phyloP scores from a whole-genome alignment of 2,888 invertebrate species.

The Leptodirus hochenwartii region DNA sequence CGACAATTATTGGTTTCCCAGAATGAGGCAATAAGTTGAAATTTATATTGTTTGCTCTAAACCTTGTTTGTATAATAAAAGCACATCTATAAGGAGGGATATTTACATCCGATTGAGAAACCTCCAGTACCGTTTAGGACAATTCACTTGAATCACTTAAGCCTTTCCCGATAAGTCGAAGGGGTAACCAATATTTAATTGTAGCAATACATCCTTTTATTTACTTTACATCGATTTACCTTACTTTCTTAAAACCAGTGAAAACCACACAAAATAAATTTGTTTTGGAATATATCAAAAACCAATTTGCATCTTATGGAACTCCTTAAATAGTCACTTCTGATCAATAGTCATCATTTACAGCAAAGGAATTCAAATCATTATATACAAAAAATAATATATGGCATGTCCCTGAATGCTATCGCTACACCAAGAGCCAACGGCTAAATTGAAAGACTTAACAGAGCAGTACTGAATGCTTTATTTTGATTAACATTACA shows the following conservation, averaged over 20 bases:
- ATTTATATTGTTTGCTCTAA: slow-evolving; percentile 24
- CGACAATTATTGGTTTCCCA: slow-evolving; percentile 24
- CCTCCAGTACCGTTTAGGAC: slow-evolving; percentile 22
- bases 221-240: too few species aligned
- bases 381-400: too few species aligned
- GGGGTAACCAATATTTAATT: slow-evolving; percentile 20
- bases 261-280: not conserved
- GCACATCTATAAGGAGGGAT: slow-evolving; percentile 17
- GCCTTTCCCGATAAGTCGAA: slow-evolving; percentile 16
- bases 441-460: too few species aligned
- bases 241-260: not conserved
- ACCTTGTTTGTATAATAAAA: slow-evolving; percentile 22
- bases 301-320: slow-evolving; percentile 1
- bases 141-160: slow-evolving; percentile 25
- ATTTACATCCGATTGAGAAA: slow-evolving; percentile 24
- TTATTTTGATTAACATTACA: too few species aligned
- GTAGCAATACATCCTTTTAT: slow-evolving; percentile 22
- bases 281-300: slow-evolving; percentile 1
- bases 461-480: too few species aligned
- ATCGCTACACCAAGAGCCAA: too few species aligned
- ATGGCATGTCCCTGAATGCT: too few species aligned
- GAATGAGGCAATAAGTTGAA: slow-evolving; percentile 20
- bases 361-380: slow-evolving; percentile 6
- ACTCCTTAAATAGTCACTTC: slow-evolving; percentile 5
- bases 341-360: slow-evolving; percentile 8